Evolutionary conservation across 2,113 vertebrate species (phyloP).

Genomic region (Tonatia bakeri): DNA sequence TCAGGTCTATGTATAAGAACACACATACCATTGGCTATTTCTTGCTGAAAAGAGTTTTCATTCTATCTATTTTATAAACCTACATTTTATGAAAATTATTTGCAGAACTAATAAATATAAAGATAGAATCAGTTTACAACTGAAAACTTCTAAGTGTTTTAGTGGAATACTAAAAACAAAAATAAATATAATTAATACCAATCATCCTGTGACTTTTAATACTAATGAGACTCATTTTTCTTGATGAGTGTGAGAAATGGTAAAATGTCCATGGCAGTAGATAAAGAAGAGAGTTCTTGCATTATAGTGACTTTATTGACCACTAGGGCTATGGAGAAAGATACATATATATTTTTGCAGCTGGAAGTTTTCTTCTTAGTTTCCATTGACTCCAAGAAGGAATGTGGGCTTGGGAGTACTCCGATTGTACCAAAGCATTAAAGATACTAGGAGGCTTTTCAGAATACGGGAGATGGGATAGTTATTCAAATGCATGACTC

Average conservation of each 20-base stretch:
- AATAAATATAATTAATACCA: neutral
- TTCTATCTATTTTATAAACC: neutral
- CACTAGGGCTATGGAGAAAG: neutral
- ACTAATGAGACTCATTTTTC: neutral
- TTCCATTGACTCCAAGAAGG: neutral
- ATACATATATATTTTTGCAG: neutral
- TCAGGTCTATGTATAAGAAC: neutral
- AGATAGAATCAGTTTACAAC: neutral
- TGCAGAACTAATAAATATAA: neutral
- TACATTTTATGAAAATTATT: neutral
- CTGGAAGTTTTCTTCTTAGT: neutral
- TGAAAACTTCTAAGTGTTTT: neutral
- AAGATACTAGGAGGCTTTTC: neutral
- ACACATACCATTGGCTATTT: neutral
- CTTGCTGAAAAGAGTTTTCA: neutral
- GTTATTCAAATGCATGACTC: neutral
- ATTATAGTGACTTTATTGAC: neutral
- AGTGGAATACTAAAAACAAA: neutral
- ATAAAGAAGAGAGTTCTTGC: neutral
- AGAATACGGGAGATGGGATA: rapidly evolving
- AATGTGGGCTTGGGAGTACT: rapidly evolving
- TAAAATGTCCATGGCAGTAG: neutral
- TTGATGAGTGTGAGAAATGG: neutral
- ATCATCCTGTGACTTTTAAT: neutral
- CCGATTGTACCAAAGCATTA: neutral